These are phyloP conservation scores for Atherinomorus stipes DNA, from an alignment of 2,113 vertebrate genomes.

Conservation along the genomic window DNA sequence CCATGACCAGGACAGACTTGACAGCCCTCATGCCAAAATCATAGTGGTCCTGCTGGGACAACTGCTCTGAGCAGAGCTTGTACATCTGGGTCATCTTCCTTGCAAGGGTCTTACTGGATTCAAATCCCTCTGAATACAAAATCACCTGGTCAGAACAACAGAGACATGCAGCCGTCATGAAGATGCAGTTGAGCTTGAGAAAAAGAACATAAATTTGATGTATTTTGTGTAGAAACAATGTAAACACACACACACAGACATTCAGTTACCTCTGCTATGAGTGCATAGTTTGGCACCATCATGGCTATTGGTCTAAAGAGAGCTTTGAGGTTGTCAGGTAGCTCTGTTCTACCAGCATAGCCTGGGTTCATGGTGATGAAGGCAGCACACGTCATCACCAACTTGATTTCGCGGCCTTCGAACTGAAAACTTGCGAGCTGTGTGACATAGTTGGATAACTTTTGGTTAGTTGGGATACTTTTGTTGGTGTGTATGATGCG, in stretches of 20 bases:
- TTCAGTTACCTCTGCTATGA: slow-evolving; percentile 88
- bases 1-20: slow-evolving; percentile 91
- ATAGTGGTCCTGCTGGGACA: slow-evolving; percentile 90
- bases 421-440: slow-evolving; percentile 90
- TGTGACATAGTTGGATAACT: not conserved
- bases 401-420: slow-evolving; percentile 90
- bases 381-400: slow-evolving; percentile 89
- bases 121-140: slow-evolving; percentile 90
- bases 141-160: slow-evolving; percentile 79
- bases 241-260: not conserved
- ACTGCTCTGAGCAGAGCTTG: slow-evolving; percentile 89
- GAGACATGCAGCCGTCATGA: not conserved
- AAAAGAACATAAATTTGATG: not conserved
- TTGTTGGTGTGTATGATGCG: not conserved
- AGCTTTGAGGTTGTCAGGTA: slow-evolving; percentile 91
- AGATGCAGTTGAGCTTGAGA: not conserved
- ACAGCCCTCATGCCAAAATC: slow-evolving; percentile 91
- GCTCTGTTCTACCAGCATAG: slow-evolving; percentile 89
- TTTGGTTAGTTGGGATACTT: not conserved
- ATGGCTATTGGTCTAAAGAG: slow-evolving; percentile 91
- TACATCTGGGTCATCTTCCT: slow-evolving; percentile 92
- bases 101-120: slow-evolving; percentile 88
- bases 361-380: slow-evolving; percentile 95
- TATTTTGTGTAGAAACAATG: slow-evolving; percentile 7
- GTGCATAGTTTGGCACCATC: slow-evolving; percentile 92